A percentile compares a stretch with the other conserved stretches of the same genome.
Conservation (phyloP, 2,113 vertebrate species). For the Microcebus tavaratra region DNA sequence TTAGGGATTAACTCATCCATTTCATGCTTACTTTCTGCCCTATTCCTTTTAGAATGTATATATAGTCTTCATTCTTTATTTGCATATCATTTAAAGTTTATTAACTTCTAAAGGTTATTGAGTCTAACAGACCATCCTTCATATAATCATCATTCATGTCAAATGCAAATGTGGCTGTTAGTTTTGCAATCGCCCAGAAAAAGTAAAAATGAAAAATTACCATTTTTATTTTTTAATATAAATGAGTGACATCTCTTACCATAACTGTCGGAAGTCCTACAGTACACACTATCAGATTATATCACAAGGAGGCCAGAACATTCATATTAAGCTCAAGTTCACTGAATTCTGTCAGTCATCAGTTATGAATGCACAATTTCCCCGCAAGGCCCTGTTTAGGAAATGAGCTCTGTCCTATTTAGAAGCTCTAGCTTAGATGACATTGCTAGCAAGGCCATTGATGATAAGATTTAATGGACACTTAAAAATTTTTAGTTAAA, state of each 20-base stretch:
- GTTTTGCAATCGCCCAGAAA: constrained; percentile 46
- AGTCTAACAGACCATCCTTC: neutral
- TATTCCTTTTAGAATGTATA: neutral
- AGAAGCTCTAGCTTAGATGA: constrained; percentile 34
- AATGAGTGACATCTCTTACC: constrained; percentile 53
- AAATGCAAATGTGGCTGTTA: constrained; percentile 53
- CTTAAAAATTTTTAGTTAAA: constrained; percentile 62
- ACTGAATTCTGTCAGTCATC: constrained; percentile 69
- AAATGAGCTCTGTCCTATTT: constrained; percentile 66
- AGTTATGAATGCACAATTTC: constrained; percentile 65
- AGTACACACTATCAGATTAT: constrained; percentile 17
- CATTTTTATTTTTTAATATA: constrained; percentile 70
- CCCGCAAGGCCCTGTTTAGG: constrained; percentile 59
- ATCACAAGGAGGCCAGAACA: constrained; percentile 33
- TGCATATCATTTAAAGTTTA: constrained; percentile 31
- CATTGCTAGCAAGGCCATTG: constrained; percentile 55
- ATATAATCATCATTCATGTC: constrained; percentile 9
- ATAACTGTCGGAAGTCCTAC: neutral
- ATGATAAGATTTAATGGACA: constrained; percentile 66
- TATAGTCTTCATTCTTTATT: constrained; percentile 2
- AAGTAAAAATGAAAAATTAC: constrained; percentile 41
- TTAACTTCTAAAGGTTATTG: constrained; percentile 58
- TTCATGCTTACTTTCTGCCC: neutral
- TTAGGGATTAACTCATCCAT: neutral
- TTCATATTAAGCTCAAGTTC: constrained; percentile 64